Base-by-base conservation (phyloP, 2,888 invertebrate species). In the Drosophila rellima region DNA sequence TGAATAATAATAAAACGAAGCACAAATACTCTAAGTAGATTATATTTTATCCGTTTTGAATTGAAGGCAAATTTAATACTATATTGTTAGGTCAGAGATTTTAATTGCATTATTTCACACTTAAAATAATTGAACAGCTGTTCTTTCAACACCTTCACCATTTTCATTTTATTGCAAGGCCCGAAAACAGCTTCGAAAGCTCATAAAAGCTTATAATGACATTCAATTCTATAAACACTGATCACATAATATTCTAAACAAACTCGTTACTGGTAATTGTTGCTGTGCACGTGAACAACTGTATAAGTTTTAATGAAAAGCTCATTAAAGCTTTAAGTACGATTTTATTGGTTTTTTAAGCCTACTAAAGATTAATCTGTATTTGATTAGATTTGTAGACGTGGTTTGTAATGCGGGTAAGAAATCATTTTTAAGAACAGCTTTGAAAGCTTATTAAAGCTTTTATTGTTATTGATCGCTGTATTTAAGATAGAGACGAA, bases 91-190 rank as follows among this genome's bases (percentile, higher is more conserved):
- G 31, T 31, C 60, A 52, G 52, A 60, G n/a, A 40, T 1, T 31
- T 11, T 23, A 45, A 26, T 40, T 35, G 23, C 31, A 51, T 45
- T 35, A 50, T 37, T 13, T 11, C 26, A 51, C n/a, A 18, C 23
- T 35, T 18, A 7, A 37, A 31, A 64, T 42, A 70, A 64, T 40
- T 15, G 29, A 65, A 40, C 57, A 72, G 31, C 73, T 70, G 73
- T 65, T 70, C 31, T 18, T 1, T 15, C 6, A 29, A 29, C 48
- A 39, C 50, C 13, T 33, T 45, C 2, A 37, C 29, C 17, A 13
- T 31, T 37, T 44, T 31, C 31, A 40, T 37, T 68, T 48, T 31
- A 18, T 44, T 60, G 26, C 18, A 20, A 35, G 29, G n/a, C 8
- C 23, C n/a, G n/a, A 39, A 45, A 70, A 63, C 48, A 44, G 63